These are phyloP conservation scores for Neoascia interrupta DNA, from an alignment of 2,888 invertebrate genomes.

Conservation along the genomic window DNA sequence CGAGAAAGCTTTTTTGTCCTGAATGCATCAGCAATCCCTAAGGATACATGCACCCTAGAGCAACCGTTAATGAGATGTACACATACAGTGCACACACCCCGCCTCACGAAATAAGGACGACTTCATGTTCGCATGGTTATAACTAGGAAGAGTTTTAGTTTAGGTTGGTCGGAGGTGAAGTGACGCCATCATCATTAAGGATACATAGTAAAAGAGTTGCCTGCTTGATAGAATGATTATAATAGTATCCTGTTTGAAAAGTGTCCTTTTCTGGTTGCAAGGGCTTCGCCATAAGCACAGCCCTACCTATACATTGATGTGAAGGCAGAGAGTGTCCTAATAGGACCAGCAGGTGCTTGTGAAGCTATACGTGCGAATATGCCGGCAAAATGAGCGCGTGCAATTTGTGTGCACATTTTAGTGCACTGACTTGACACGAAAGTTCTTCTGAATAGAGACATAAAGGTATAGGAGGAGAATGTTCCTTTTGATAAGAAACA, in stretches of 20 bases:
- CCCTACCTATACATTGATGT: too few relatives aligned
- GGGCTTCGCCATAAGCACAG: too few relatives aligned
- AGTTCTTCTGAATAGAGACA: conserved; percentile 42
- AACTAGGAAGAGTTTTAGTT: too few relatives aligned
- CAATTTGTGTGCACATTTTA: conserved; percentile 60
- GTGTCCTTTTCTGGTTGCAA: too few relatives aligned
- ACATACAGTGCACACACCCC: conserved; percentile 32
- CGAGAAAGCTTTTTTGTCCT: too few relatives aligned
- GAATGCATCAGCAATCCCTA: conserved; percentile 29
- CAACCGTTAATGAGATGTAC: conserved; percentile 66
- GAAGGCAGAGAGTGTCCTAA: conserved; percentile 30
- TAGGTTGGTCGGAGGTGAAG: conserved; percentile 4
- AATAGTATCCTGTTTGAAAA: conserved; percentile 50
- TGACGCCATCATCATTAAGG: conserved; percentile 57
- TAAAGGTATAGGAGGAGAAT: conserved; percentile 32
- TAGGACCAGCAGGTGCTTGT: conserved; percentile 45
- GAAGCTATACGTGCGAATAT: conserved; percentile 57
- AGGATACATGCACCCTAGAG: conserved; percentile 56
- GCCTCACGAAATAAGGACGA: too few relatives aligned
- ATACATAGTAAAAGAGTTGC: conserved; percentile 22
- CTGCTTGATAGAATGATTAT: conserved; percentile 41
- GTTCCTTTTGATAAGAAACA: conserved; percentile 47
- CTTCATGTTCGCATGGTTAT: too few relatives aligned
- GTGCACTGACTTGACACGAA: conserved; percentile 46
- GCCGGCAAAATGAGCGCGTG: conserved; percentile 53